Evolutionary conservation across 2,797 vertebrate species (phyloP).

Genomic region (Lophotriccus pileatus): DNA sequence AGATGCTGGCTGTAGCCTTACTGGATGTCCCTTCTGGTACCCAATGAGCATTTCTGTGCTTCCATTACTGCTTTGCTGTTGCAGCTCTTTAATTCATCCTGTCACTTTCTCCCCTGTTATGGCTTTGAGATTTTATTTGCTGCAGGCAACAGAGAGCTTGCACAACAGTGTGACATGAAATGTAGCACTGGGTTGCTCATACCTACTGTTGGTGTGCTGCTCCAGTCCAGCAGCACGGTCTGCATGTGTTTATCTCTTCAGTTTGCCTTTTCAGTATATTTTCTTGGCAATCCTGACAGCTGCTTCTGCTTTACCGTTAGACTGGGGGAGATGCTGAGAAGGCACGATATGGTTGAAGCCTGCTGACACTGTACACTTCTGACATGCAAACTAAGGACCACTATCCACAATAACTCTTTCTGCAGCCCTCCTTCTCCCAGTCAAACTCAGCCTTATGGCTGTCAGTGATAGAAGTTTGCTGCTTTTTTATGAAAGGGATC

Average conservation of each 20-base stretch:
- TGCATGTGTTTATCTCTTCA: neutral
- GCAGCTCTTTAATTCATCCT: slow-evolving; percentile 34
- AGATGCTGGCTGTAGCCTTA: neutral
- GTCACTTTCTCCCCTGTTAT: neutral
- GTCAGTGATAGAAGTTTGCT: neutral
- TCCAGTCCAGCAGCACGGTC: neutral
- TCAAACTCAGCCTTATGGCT: neutral
- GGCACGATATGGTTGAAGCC: neutral
- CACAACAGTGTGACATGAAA: slow-evolving; percentile 43
- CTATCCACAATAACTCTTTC: neutral
- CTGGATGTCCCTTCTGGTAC: neutral
- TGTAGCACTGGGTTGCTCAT: neutral
- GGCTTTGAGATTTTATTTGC: slow-evolving; percentile 42
- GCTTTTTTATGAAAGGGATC: neutral
- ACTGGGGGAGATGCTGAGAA: slow-evolving; percentile 5
- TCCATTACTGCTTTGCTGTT: neutral
- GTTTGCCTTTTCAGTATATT: slow-evolving; percentile 1
- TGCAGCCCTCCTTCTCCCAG: neutral
- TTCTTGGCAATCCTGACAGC: slow-evolving; percentile 15
- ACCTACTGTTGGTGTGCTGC: neutral
- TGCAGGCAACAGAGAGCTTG: neutral
- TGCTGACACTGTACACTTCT: neutral
- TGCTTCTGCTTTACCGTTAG: neutral
- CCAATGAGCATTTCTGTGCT: neutral
- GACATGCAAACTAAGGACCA: slow-evolving; percentile 4